Evolutionary conservation across 2,888 invertebrate species (phyloP).

Genomic region (Ormyrus labotus): DNA sequence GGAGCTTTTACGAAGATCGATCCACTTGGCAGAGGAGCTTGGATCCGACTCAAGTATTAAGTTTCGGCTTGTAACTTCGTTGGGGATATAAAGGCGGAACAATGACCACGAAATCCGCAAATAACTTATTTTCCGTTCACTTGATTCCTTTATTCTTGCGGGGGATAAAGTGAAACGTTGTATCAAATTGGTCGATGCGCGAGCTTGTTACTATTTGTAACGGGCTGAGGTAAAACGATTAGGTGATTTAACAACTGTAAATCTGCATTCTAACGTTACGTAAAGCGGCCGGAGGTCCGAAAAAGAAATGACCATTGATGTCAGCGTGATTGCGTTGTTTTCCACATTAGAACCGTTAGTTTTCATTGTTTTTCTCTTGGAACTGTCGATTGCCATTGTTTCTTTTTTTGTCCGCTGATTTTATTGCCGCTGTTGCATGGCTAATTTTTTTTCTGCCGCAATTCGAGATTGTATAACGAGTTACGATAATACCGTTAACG

Average conservation of each 20-base stretch:
- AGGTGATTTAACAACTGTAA: no score
- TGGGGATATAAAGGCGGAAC: not conserved
- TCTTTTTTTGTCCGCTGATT: no score
- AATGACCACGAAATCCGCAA: not conserved
- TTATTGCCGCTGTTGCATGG: no score
- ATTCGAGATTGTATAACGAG: not conserved
- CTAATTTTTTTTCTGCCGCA: not conserved
- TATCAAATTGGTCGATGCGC: no score
- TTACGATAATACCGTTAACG: not conserved
- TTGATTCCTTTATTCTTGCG: no score
- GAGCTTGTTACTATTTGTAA: no score
- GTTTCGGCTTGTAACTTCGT: not conserved
- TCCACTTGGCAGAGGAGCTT: conserved; percentile 37
- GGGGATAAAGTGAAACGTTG: no score
- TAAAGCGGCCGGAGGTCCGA: no score
- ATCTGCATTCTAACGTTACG: no score
- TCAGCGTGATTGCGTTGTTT: not conserved
- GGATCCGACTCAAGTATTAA: conserved; percentile 40
- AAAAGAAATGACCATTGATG: no score
- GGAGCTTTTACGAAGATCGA: conserved; percentile 17
- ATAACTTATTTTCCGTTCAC: conserved; percentile 1
- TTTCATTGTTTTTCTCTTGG: conserved; percentile 11
- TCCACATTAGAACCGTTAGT: conserved; percentile 1
- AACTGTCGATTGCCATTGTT: not conserved
- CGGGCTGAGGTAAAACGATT: no score